Conservation (phyloP, 2,888 invertebrate species). For the Elegia similella region DNA sequence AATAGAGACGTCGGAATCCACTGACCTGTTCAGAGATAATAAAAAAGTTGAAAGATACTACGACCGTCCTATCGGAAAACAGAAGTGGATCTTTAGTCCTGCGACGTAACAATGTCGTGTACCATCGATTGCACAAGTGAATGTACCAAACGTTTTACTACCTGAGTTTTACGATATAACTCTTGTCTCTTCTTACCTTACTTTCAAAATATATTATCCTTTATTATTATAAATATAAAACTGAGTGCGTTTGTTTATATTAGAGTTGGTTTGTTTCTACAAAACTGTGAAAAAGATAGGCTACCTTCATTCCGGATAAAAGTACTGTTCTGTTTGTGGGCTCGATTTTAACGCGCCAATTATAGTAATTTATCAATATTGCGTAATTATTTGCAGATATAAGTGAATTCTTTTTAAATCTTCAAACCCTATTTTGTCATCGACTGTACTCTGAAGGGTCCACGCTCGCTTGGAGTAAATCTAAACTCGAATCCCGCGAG, state of each 20-base stretch:
- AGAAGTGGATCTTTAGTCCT: conserved; percentile 71
- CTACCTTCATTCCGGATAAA: no score
- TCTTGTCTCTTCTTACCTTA: no score
- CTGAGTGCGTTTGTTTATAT: no score
- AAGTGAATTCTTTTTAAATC: background rate
- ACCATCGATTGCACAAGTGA: conserved; percentile 44
- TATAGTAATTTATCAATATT: no score
- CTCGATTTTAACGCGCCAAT: no score
- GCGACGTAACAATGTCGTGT: conserved; percentile 64
- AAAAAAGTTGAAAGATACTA: conserved; percentile 77
- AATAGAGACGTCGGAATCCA: conserved; percentile 37
- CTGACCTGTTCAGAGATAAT: conserved; percentile 71
- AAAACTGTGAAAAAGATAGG: no score
- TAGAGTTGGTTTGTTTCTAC: no score
- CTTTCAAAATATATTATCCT: no score
- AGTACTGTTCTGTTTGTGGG: no score
- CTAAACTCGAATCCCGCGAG: conserved; percentile 55
- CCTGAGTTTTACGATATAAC: no score
- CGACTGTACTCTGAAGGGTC: conserved; percentile 41
- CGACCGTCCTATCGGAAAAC: conserved; percentile 74
- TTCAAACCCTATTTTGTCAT: background rate
- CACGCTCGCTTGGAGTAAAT: conserved; percentile 47
- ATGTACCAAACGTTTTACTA: background rate
- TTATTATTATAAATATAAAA: no score
- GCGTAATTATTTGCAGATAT: no score